Percentiles rank a stretch among this genome's conserved stretches.
Evolutionary conservation across 2,888 invertebrate species (phyloP).

Genomic region (Luperina testacea): DNA sequence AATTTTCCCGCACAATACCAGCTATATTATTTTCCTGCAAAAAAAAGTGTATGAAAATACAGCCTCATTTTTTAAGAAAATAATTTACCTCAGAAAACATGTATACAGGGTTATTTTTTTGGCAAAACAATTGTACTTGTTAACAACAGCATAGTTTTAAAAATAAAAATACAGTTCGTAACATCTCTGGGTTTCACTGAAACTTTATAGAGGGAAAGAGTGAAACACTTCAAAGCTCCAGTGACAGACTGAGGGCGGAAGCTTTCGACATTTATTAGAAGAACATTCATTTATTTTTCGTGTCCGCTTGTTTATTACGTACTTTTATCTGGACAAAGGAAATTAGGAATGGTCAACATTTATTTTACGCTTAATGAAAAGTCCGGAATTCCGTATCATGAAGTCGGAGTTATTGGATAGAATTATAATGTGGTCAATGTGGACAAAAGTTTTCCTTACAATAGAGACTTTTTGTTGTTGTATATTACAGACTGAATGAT

Average conservation of each 20-base stretch:
- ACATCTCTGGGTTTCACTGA: conserved; percentile 15
- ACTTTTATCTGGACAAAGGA: conserved; percentile 31
- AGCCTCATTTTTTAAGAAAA: conserved; percentile 15
- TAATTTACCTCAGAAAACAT: neutral
- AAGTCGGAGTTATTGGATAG: neutral
- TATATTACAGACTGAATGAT: neutral
- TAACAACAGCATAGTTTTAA: neutral
- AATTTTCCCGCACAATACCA: conserved; percentile 2
- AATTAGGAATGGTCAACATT: conserved; percentile 13
- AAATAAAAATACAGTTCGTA: conserved; percentile 24
- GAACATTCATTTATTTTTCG: conserved; percentile 6
- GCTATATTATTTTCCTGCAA: conserved; percentile 8
- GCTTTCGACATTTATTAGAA: conserved; percentile 56
- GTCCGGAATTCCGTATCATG: neutral
- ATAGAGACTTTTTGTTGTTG: neutral
- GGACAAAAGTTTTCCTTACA: neutral
- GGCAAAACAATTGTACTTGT: neutral
- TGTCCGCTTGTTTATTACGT: conserved; percentile 15
- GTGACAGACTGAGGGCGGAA: conserved; percentile 40
- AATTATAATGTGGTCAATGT: neutral
- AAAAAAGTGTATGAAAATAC: conserved; percentile 14
- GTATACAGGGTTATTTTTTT: conserved; percentile 12
- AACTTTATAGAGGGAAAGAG: conserved; percentile 40
- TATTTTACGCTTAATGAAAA: conserved; percentile 20
- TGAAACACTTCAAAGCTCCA: conserved; percentile 54